Conservation (phyloP, 2,113 vertebrate genomes). For the Myotis brandtii region DNA sequence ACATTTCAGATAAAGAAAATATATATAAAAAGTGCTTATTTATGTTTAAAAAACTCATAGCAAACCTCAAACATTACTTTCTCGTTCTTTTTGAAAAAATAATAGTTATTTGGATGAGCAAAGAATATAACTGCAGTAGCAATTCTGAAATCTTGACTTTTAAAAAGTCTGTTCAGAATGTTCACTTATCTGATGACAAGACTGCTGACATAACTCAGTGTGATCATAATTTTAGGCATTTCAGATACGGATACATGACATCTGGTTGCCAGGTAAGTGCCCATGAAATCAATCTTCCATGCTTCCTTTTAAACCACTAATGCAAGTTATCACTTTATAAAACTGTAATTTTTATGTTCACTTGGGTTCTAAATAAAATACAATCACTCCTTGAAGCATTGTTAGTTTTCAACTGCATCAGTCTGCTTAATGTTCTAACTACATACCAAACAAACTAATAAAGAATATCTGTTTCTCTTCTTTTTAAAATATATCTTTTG, state of each 20-base stretch:
- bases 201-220: slow-evolving; percentile 32
- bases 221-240: slow-evolving; percentile 38
- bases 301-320: slow-evolving; percentile 61
- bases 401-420: neutral
- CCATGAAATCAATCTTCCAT: slow-evolving; percentile 68
- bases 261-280: slow-evolving; percentile 63
- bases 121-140: neutral
- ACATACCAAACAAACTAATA: neutral
- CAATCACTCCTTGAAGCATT: neutral
- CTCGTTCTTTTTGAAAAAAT: neutral
- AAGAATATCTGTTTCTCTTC: neutral
- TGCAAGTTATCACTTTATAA: slow-evolving; percentile 43
- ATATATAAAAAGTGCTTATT: neutral
- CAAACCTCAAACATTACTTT: neutral
- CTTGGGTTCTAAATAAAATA: slow-evolving; percentile 50
- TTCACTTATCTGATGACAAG: neutral
- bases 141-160: neutral
- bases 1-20: neutral
- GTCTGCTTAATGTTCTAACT: neutral
- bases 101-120: neutral
- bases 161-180: neutral
- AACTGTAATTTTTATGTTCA: slow-evolving; percentile 31
- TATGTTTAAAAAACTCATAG: neutral
- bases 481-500: neutral
- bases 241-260: slow-evolving; percentile 9